phyloP scores from a whole-genome alignment of 2,888 invertebrate genomes.

The Crossocerus cetratus region DNA sequence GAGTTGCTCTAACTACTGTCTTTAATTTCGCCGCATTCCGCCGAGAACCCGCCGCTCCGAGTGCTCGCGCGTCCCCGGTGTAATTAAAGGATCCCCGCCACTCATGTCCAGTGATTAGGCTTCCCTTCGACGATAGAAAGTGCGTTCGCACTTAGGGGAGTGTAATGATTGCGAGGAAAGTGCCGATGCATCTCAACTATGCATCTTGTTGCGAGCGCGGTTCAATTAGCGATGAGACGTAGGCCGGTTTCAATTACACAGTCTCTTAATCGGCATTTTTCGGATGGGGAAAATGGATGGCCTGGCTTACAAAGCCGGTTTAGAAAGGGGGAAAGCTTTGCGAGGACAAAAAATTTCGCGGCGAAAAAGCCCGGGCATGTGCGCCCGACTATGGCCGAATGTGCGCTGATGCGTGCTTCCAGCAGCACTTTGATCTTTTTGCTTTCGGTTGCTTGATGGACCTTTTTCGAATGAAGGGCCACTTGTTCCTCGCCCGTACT shows the following conservation, averaged over 20 bases:
- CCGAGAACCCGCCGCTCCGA: neutral
- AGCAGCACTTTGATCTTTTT: neutral
- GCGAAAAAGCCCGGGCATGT: neutral
- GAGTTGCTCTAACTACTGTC: neutral
- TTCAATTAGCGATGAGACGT: too few relatives aligned
- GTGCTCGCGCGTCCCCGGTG: neutral
- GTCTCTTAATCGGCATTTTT: too few relatives aligned
- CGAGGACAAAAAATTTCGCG: too few relatives aligned
- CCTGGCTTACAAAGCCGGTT: too few relatives aligned
- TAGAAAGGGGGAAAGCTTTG: too few relatives aligned
- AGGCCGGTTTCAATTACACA: too few relatives aligned
- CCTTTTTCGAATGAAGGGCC: conserved; percentile 11
- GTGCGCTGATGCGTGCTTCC: neutral
- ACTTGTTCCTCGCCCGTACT: too few relatives aligned
- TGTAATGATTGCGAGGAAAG: too few relatives aligned
- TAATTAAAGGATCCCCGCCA: neutral
- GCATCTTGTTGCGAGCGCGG: too few relatives aligned
- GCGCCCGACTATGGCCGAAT: neutral
- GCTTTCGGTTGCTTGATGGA: conserved; percentile 2
- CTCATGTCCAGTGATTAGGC: neutral
- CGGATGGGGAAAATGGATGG: too few relatives aligned
- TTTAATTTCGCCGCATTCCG: conserved; percentile 3
- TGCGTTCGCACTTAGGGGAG: too few relatives aligned
- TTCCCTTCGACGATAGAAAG: neutral
- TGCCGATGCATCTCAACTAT: too few relatives aligned